Percentiles rank a stretch among this genome's conserved stretches.
phyloP scores from a whole-genome alignment of 2,113 vertebrate genomes.

The Dascyllus trimaculatus region DNA sequence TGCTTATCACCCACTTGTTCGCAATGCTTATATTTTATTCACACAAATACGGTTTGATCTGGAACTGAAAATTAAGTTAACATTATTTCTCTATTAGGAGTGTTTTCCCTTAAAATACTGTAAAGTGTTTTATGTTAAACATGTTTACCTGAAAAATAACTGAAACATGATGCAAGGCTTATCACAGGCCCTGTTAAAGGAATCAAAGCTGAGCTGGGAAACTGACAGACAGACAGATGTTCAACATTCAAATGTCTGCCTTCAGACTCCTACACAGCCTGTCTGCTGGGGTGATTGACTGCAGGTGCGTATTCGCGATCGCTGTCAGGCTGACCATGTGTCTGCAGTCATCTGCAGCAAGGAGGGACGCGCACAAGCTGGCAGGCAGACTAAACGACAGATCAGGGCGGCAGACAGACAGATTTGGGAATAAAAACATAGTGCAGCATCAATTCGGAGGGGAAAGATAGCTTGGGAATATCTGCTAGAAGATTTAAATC shows the following conservation, averaged over 20 bases:
- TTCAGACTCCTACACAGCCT: conserved; percentile 51
- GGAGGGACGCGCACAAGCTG: conserved; percentile 51
- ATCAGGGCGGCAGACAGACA: conserved; percentile 51
- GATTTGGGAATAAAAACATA: conserved; percentile 16
- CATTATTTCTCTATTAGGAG: not conserved
- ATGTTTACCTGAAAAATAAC: too few relatives aligned
- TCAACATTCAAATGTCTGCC: conserved; percentile 66
- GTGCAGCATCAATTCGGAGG: conserved; percentile 58
- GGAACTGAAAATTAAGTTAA: not conserved
- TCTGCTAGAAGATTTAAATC: conserved; percentile 73
- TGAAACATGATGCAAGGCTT: not conserved
- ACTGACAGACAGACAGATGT: conserved; percentile 67
- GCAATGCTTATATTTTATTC: not conserved
- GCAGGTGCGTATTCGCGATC: conserved; percentile 45
- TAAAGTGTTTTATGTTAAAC: not conserved
- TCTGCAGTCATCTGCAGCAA: conserved; percentile 65
- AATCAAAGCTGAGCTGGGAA: conserved; percentile 34
- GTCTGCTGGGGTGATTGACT: conserved; percentile 70
- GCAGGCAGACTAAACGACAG: conserved; percentile 46
- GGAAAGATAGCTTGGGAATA: conserved; percentile 50
- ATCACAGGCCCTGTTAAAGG: conserved; percentile 21
- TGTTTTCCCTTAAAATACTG: not conserved
- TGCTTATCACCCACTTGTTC: conserved; percentile 4
- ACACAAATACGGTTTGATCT: conserved; percentile 1
- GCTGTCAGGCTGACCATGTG: conserved; percentile 74